These are phyloP conservation scores for Channa argus DNA, from an alignment of 2,113 vertebrate genomes.

Conservation along the genomic window DNA sequence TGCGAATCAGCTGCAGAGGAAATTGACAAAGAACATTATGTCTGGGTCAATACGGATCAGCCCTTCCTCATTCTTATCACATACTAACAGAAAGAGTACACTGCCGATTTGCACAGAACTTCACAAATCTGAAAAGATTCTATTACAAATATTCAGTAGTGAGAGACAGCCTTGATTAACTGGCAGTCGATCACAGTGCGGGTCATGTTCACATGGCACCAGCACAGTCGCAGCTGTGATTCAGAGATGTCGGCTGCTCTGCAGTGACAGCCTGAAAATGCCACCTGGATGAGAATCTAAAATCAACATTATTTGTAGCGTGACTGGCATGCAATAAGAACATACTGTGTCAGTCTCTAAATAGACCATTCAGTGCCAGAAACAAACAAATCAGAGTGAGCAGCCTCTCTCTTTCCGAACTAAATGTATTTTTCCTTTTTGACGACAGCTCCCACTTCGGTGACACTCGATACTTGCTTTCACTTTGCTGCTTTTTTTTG, in stretches of 20 bases:
- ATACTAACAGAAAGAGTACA: constrained; percentile 7
- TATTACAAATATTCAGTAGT: constrained; percentile 33
- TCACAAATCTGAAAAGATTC: constrained; percentile 31
- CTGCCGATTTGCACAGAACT: constrained; percentile 9
- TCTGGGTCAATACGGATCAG: constrained; percentile 2
- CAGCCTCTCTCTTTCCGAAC: constrained; percentile 23
- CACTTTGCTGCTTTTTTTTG: constrained; percentile 63
- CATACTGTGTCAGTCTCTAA: constrained; percentile 35
- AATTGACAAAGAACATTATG: constrained; percentile 36
- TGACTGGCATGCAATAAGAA: constrained; percentile 35
- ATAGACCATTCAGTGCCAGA: constrained; percentile 52
- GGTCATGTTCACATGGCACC: constrained; percentile 42
- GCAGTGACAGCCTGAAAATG: constrained; percentile 50
- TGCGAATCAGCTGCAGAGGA: constrained; percentile 17
- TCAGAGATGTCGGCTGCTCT: constrained; percentile 58
- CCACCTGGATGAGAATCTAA: constrained; percentile 66
- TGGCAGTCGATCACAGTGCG: constrained; percentile 9
- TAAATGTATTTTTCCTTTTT: constrained; percentile 54
- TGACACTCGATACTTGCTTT: constrained; percentile 66
- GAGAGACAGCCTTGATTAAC: constrained; percentile 41
- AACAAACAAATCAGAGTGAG: constrained; percentile 43
- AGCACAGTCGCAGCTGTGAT: constrained; percentile 58
- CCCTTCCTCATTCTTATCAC: neutral
- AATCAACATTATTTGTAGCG: constrained; percentile 58
- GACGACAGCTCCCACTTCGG: constrained; percentile 41